Percentiles rank a stretch among this genome's conserved stretches.
These are phyloP conservation scores for Aspidoscelis tigris DNA, from an alignment of 2,113 vertebrate genomes.

Conservation along the genomic window DNA sequence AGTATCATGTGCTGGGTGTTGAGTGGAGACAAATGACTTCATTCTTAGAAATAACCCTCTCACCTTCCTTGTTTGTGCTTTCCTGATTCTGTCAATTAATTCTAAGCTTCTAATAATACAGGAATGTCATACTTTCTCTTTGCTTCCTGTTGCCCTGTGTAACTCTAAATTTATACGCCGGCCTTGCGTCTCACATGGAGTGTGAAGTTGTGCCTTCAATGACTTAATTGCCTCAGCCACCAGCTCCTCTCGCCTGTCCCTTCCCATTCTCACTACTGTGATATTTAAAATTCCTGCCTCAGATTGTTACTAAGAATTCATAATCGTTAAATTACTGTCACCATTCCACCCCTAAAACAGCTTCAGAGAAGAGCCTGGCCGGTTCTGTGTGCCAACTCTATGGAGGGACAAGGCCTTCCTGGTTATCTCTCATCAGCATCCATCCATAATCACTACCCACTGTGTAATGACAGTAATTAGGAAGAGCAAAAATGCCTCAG, in stretches of 20 bases:
- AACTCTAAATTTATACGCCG: not conserved
- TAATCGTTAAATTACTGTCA: not conserved
- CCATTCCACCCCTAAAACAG: not conserved
- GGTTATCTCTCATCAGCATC: conserved; percentile 62
- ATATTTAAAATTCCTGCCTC: not conserved
- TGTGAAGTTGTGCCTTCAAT: not conserved
- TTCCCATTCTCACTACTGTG: not conserved
- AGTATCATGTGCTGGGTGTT: not conserved
- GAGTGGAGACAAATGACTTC: not conserved
- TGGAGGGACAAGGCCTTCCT: conserved; percentile 45
- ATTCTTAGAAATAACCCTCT: conserved; percentile 17
- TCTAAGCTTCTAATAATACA: not conserved
- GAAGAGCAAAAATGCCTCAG: conserved; percentile 66
- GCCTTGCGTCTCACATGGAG: not conserved
- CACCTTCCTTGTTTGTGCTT: not conserved
- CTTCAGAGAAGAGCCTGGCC: conserved; percentile 17
- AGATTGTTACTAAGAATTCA: not conserved
- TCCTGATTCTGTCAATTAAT: not conserved
- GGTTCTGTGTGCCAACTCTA: not conserved
- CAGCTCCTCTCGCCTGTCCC: not conserved
- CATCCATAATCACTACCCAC: conserved; percentile 65
- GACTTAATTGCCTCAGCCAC: not conserved
- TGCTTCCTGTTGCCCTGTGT: not conserved
- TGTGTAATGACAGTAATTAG: conserved; percentile 75
- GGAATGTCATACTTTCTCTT: not conserved